Evolutionary conservation across 2,888 invertebrate species (phyloP), one percentile per base, ranked within the genome.

Genomic region (Cephalotes varians): DNA sequence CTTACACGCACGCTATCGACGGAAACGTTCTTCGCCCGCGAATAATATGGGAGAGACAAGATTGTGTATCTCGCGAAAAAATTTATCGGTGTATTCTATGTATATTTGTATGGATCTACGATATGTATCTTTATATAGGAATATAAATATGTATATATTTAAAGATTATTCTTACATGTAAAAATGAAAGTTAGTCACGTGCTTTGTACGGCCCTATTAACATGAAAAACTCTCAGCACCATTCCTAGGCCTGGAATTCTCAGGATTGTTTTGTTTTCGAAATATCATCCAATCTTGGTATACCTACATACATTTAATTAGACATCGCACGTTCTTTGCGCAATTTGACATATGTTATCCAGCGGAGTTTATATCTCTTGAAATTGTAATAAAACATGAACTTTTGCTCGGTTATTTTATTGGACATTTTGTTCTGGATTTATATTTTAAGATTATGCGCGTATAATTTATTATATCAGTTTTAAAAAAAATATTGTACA

Each of bases 181-280:
- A 74, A 60, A 62, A 60, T 58, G 34, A 62, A 62, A 74, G 34
- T 62, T 28, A 40, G n/a, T 58, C 44, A 40, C 21, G n/a, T 54
- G n/a, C 18, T 25, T 37, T 49, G 25, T 21, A 21, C 28, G 15
- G 15, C 5, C 5, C 21, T 44, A 28, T 28, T 73, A 44, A 73
- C 31, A 28, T 31, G 58, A 73, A 60, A 73, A 60, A 60, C 6
- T 51, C 65, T 65, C 28, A n/a, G 31, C 40, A 15, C 54, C n/a
- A 12, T 44, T 56, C 21, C 56, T 18, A 12, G 0, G 1, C 21
- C 15, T 31, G 7, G 15, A 54, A 67, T 54, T 77, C 76, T 18
- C 76, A 69, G 40, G 54, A 77, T 77, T 77, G 54, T 77, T 21
- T 77, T 54, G 40, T 77, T 77, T 67, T 77, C 67, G 77, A 77